Percentiles rank a stretch among this genome's conserved stretches.
Evolutionary conservation across 2,797 vertebrate genomes (phyloP).

Genomic region (Ispidina lecontei): DNA sequence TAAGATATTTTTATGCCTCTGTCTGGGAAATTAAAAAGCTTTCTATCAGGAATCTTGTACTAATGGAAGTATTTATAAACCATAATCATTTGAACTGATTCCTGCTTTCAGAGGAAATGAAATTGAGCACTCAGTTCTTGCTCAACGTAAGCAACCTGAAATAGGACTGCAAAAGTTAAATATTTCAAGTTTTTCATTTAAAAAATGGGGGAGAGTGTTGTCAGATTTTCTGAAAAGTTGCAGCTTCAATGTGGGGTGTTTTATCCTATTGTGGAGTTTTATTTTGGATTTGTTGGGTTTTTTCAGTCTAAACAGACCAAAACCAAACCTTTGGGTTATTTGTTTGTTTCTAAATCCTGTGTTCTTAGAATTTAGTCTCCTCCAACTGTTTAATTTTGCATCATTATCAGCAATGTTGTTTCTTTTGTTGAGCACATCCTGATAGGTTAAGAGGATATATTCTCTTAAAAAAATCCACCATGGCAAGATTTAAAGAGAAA

Average conservation of each 20-base stretch:
- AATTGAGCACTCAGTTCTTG: not conserved
- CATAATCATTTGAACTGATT: constrained; percentile 19
- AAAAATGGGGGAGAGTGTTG: not conserved
- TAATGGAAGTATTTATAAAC: constrained; percentile 8
- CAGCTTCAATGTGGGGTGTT: not conserved
- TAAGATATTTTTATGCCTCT: not conserved
- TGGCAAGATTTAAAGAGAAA: not conserved
- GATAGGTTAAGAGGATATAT: not conserved
- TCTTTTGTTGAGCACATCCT: not conserved
- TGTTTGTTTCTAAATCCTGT: not conserved
- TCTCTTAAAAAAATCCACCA: not conserved
- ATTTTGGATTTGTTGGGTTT: not conserved
- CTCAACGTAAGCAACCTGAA: not conserved
- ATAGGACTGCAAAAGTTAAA: not conserved
- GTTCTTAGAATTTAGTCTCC: not conserved
- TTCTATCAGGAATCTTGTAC: constrained; percentile 27
- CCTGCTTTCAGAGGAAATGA: constrained; percentile 33
- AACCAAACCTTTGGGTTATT: not conserved
- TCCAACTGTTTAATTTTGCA: not conserved
- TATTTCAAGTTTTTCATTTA: not conserved
- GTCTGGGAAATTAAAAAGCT: constrained; percentile 28
- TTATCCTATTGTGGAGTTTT: not conserved
- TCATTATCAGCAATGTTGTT: not conserved
- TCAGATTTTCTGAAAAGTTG: not conserved
- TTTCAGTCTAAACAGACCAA: not conserved